Base-by-base conservation (phyloP, 2,888 invertebrate genomes). In the Euzophera pinguis region DNA sequence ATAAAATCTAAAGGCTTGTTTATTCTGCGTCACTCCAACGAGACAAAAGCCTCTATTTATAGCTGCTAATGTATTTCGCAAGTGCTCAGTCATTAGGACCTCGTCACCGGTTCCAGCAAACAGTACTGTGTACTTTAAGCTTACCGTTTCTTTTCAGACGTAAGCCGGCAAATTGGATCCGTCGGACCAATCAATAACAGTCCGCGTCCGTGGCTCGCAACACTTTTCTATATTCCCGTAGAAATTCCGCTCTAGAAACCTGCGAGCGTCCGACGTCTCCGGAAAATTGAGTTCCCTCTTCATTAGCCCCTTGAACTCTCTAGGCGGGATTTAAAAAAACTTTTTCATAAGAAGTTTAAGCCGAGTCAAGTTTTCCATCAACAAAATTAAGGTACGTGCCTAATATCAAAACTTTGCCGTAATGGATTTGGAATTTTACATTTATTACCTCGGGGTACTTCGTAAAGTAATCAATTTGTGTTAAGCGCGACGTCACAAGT, bases 401-500 rank as follows among this genome's bases (percentile, higher is more conserved):
- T 82, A 82, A 84, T 84, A 84, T 81, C 81, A 77, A 81, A 87
- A 85, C 79, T 88, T 85, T 70, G 68, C 65, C 67, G 65, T 85
- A 86, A 87, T 86, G 87, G 87, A 84, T 87, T 86, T 79, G 75
- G 72, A 84, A 88, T 86, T 85, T 82, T 75, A 81, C 83, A 84
- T 84, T 86, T 75, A 84, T 83, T 81, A 78, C 65, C 62, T 13
- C 59, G 61, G 60, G 14, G 67, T 59, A 63, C 62, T 63, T 66
- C 35, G 55, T 52, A 63, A 62, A 65, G 69, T 77, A 80, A 81
- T 79, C 78, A 80, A 77, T 80, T 79, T 78, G 71, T 65, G 59
- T 55, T 66, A 57, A 67, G 66, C 51, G 58, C 57, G 55, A 54
- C 56, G 58, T 62, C 60, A 60, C 61, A 59, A 60, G 59, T 57